Conservation (phyloP, 2,888 invertebrate species). For the Petrolisthes cinctipes region DNA sequence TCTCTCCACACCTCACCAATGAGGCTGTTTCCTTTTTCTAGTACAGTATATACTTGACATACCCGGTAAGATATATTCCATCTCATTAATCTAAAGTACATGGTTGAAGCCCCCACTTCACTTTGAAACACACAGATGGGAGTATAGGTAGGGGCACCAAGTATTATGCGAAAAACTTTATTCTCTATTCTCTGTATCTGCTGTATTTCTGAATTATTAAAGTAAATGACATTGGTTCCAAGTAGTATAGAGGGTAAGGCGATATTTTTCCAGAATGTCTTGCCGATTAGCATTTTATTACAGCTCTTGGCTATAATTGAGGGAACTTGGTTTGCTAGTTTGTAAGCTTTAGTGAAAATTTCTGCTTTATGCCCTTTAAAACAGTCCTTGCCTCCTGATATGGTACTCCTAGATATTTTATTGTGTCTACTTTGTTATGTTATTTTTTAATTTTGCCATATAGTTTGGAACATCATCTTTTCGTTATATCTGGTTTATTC, state of each 20-base stretch:
- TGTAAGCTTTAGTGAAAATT: not conserved
- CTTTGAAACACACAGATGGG: not conserved
- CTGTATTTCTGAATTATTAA: constrained; percentile 5
- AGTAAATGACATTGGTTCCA: constrained; percentile 8
- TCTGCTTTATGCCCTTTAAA: not conserved
- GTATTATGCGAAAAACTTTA: not conserved
- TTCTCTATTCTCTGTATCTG: not conserved
- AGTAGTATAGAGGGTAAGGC: not conserved
- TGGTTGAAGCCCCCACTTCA: not conserved
- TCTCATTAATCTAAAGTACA: not conserved
- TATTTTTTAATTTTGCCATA: too few species aligned
- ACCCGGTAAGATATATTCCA: not conserved
- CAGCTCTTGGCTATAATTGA: not conserved
- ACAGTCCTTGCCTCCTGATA: not conserved
- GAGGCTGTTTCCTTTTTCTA: not conserved
- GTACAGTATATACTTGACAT: not conserved
- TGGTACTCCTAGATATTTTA: not conserved
- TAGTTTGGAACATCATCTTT: too few species aligned
- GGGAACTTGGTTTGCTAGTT: not conserved
- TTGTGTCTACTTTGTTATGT: not conserved
- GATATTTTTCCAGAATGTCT: constrained; percentile 4
- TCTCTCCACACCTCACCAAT: not conserved
- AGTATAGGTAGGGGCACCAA: not conserved
- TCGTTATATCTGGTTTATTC: too few species aligned
- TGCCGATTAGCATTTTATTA: constrained; percentile 2